Conservation (phyloP, 2,797 vertebrate species). For the Antennarius maculatus region DNA sequence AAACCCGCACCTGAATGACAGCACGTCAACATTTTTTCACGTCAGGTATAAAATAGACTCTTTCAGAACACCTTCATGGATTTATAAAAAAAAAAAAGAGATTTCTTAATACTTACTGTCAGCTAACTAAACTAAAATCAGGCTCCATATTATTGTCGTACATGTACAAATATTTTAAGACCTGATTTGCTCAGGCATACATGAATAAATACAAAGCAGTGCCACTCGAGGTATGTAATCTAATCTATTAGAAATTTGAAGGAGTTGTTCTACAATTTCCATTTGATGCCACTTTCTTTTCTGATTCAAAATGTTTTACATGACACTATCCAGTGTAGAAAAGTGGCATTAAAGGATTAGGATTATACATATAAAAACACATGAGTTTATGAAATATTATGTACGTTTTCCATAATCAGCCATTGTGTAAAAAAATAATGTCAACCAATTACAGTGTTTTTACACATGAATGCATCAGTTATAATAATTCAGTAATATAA, state of each 20-base stretch:
- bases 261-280: background rate
- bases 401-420: too few relatives aligned
- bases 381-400: background rate
- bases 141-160: background rate
- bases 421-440: background rate
- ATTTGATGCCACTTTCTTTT: background rate
- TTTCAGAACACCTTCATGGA: slow-evolving; percentile 16
- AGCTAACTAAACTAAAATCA: slow-evolving; percentile 2
- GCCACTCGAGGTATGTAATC: slow-evolving; percentile 10
- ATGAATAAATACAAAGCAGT: background rate
- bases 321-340: background rate
- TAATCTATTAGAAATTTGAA: slow-evolving; percentile 3
- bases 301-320: background rate
- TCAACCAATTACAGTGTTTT: background rate
- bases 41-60: background rate
- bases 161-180: background rate
- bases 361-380: background rate
- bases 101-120: background rate
- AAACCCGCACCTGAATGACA: slow-evolving; percentile 21
- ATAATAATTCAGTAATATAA: background rate
- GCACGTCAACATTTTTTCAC: slow-evolving; percentile 5
- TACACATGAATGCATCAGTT: background rate
- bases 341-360: background rate
- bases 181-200: background rate
- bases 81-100: background rate